Percentiles rank a stretch among this genome's conserved stretches.
These are phyloP conservation scores for Hipparchia sbordonii DNA, from an alignment of 2,888 invertebrate species.

Conservation along the genomic window DNA sequence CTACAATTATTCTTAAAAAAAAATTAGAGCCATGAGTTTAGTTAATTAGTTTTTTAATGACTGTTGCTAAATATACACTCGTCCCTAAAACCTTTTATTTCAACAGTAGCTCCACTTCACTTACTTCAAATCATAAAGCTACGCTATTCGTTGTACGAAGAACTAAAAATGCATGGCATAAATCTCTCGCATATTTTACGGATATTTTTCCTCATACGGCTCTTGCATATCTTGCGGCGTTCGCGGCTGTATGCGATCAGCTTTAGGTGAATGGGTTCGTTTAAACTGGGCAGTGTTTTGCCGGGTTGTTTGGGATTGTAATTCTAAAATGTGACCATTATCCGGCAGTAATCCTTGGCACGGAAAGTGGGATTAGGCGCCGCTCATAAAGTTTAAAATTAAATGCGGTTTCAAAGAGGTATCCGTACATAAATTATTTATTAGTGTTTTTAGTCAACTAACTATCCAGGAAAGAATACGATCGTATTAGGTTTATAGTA, in stretches of 20 bases:
- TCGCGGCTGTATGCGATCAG: background rate
- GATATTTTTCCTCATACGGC: background rate
- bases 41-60: too few species aligned
- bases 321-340: conserved; percentile 62
- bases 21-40: too few species aligned
- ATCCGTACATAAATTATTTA: conserved; percentile 8
- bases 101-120: too few species aligned
- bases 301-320: conserved; percentile 47
- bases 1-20: too few species aligned
- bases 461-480: background rate
- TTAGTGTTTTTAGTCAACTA: background rate
- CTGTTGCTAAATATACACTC: too few species aligned
- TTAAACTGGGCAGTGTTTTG: conserved; percentile 20
- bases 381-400: conserved; percentile 66
- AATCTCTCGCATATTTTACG: too few species aligned
- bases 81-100: too few species aligned
- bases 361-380: conserved; percentile 62
- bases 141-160: too few species aligned
- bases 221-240: background rate
- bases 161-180: too few species aligned
- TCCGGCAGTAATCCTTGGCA: conserved; percentile 58
- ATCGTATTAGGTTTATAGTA: too few species aligned
- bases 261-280: background rate
- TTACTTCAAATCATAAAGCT: too few species aligned
- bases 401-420: conserved; percentile 45